Evolutionary conservation across 2,797 vertebrate species (phyloP).

Genomic region (Platalea minor): DNA sequence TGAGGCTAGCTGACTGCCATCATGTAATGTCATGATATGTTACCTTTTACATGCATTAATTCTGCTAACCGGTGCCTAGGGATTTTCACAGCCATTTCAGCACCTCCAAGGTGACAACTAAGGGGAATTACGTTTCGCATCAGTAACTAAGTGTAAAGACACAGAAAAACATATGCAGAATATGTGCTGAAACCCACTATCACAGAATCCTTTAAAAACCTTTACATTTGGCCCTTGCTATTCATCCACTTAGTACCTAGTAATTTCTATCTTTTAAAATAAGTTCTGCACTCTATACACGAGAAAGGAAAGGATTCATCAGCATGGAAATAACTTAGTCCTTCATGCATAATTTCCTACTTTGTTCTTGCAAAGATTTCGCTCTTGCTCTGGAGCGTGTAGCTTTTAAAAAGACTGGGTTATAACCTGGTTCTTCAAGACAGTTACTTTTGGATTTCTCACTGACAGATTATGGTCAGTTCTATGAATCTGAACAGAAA

Average conservation of each 20-base stretch:
- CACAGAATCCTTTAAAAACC: neutral
- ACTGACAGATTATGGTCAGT: neutral
- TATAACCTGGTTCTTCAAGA: neutral
- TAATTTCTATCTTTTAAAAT: neutral
- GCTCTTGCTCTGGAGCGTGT: neutral
- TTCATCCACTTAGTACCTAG: neutral
- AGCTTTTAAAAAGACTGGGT: neutral
- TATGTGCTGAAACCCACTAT: neutral
- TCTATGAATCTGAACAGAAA: neutral
- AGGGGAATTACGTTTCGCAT: neutral
- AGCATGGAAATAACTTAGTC: neutral
- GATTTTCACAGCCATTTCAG: conserved; percentile 29
- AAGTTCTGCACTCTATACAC: neutral
- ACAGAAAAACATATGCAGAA: rapidly evolving
- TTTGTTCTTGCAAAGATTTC: neutral
- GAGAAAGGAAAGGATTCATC: neutral
- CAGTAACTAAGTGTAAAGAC: neutral
- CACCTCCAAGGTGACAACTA: conserved; percentile 9
- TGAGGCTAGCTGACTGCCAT: neutral
- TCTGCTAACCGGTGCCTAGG: neutral
- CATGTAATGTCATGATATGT: neutral
- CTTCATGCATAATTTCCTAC: neutral
- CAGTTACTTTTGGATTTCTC: neutral
- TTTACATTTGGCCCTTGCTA: neutral
- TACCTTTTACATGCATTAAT: neutral